Conservation (phyloP, 92 coral and sea anemone genomes). For the Porites evermanni region DNA sequence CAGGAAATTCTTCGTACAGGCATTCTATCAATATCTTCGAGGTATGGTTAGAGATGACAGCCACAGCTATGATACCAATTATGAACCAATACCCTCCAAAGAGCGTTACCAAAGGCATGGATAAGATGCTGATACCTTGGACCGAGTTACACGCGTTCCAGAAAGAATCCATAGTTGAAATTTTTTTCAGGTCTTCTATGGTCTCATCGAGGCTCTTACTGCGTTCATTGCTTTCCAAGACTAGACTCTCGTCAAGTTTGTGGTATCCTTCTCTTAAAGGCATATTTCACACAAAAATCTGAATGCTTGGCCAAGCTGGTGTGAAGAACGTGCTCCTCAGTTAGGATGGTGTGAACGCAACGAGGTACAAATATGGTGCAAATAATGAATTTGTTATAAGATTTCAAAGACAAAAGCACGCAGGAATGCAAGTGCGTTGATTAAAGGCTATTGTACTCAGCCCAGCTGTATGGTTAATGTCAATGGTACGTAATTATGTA, state of each 20-base stretch:
- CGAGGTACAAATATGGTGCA: neutral
- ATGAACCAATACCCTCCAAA: constrained; percentile 76
- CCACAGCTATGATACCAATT: constrained; percentile 60
- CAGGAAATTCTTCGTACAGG: constrained; percentile 66
- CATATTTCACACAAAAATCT: constrained; percentile 23
- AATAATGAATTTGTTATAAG: constrained; percentile 15
- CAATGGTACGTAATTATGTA: no score
- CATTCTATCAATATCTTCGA: constrained; percentile 68
- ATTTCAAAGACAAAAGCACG: neutral
- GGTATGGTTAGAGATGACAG: constrained; percentile 66
- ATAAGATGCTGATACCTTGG: constrained; percentile 70
- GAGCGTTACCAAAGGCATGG: constrained; percentile 72
- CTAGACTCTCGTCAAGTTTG: constrained; percentile 11
- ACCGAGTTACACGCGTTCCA: constrained; percentile 87
- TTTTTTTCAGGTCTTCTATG: constrained; percentile 61
- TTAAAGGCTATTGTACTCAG: no score
- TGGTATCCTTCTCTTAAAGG: constrained; percentile 23
- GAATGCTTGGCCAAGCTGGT: neutral
- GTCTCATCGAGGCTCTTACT: constrained; percentile 26
- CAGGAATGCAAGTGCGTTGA: neutral
- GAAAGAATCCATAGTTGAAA: constrained; percentile 75
- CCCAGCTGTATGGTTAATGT: no score
- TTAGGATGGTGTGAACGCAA: neutral
- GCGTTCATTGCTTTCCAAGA: neutral
- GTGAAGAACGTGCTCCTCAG: constrained; percentile 29